Evolutionary conservation across 2,888 invertebrate species (phyloP), one percentile per base, ranked within the genome.

Genomic region (Slavum lentiscoides): DNA sequence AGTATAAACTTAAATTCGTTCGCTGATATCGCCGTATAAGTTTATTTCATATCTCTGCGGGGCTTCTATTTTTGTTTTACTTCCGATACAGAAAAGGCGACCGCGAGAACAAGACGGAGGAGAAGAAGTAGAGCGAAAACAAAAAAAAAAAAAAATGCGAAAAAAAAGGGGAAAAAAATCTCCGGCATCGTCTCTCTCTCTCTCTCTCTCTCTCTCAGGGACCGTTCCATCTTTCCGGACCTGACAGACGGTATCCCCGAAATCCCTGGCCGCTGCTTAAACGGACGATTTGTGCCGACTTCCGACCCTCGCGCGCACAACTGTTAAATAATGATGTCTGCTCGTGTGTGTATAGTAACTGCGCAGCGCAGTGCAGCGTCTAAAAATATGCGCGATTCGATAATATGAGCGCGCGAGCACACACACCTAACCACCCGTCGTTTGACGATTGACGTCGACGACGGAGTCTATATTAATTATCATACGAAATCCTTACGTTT

Each of bases 221-320:
- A 82, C 82, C 82, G 82, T 82, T 82, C 82, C 82, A 82, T 82
- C 82, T 82, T 82, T 66, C 58, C 81, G 67, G 64, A 66, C 74
- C 61, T 76, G 82, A 82, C 82, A 82, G 82, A 72, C 75, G 75
- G 70, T 75, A 69, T 81, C 70, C 77, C 70, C 77, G 23, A 80
- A 80, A 80, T 80, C 70, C 77, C 77, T 80, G 77, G 77, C 64
- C 70, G 70, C 77, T 80, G 77, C 77, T 80, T 80, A 80, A 80
- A 80, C 77, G 77, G 77, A 80, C 77, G 77, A 80, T 80, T 80
- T 80, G 77, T 70, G 77, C 77, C 77, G 77, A 80, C 77, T 80
- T 80, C 77, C 77, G 77, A 80, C 77, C 77, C 77, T 64, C 70
- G 49, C 43, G 43, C 43, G 55, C 77, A 23, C 77, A 72, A 80